Evolutionary conservation across 2,888 invertebrate genomes (phyloP).

Genomic region (Xestia c-nigrum): DNA sequence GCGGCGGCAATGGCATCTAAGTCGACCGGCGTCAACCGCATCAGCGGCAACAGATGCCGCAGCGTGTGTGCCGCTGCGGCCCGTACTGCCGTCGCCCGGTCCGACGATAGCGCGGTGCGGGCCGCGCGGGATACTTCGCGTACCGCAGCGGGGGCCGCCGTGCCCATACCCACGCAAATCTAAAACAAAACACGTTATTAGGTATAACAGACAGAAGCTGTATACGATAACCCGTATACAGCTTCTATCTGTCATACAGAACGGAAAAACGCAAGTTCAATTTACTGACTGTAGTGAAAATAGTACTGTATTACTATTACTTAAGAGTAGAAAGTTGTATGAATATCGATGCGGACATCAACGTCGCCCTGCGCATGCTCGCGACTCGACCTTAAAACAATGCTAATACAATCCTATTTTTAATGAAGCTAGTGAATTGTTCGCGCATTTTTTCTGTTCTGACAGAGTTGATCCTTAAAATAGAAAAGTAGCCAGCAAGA

Average conservation of each 20-base stretch:
- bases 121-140: constrained; percentile 98
- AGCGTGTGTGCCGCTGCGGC: constrained; percentile 98
- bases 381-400: too few relatives aligned
- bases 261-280: neutral
- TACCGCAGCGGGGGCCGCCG: constrained; percentile 94
- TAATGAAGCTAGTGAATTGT: too few relatives aligned
- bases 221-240: too few relatives aligned
- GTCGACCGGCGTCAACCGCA: constrained; percentile 96
- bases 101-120: constrained; percentile 95
- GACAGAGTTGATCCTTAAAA: too few relatives aligned
- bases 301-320: neutral
- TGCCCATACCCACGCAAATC: constrained; percentile 98
- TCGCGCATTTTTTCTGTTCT: too few relatives aligned
- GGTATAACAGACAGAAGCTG: neutral
- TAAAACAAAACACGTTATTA: constrained; percentile 68
- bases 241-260: too few relatives aligned
- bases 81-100: constrained; percentile 97
- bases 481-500: too few relatives aligned
- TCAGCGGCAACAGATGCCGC: constrained; percentile 96
- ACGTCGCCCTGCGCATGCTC: too few relatives aligned
- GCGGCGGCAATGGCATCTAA: constrained; percentile 97
- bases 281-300: neutral
- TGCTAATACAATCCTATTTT: too few relatives aligned
- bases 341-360: too few relatives aligned
- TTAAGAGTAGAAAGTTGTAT: too few relatives aligned